Conservation (phyloP, 2,113 vertebrate species). For the Orientallactaga bullata region DNA sequence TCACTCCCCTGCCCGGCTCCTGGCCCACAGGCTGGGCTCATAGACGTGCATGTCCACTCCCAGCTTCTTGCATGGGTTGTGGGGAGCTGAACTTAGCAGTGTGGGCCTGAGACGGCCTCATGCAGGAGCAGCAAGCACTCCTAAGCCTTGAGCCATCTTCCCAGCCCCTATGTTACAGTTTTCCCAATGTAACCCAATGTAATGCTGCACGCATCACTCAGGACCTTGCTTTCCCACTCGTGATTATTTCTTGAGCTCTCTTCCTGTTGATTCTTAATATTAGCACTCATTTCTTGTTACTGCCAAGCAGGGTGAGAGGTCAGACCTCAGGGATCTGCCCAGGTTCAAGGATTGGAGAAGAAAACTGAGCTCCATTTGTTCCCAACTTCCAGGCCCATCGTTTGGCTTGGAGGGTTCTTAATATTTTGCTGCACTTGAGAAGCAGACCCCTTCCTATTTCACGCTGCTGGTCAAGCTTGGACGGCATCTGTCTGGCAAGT, state of each 20-base stretch:
- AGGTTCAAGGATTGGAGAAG: neutral
- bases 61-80: too few species aligned
- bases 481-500: neutral
- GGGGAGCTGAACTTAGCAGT: too few species aligned
- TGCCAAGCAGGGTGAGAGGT: neutral
- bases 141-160: too few species aligned
- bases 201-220: neutral
- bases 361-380: neutral
- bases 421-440: neutral
- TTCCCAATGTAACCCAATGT: neutral
- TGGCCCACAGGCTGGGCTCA: too few species aligned
- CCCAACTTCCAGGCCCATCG: neutral
- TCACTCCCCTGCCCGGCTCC: too few species aligned
- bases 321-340: too few species aligned
- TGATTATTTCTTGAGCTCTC: neutral
- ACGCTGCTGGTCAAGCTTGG: neutral
- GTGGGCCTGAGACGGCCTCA: too few species aligned
- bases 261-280: neutral
- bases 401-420: neutral
- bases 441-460: neutral
- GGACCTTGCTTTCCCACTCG: neutral
- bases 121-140: too few species aligned
- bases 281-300: neutral
- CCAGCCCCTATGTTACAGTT: too few species aligned
- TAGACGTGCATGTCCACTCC: too few species aligned